These are phyloP conservation scores for Panthera leo DNA, from an alignment of 2,113 vertebrate species.

Conservation along the genomic window DNA sequence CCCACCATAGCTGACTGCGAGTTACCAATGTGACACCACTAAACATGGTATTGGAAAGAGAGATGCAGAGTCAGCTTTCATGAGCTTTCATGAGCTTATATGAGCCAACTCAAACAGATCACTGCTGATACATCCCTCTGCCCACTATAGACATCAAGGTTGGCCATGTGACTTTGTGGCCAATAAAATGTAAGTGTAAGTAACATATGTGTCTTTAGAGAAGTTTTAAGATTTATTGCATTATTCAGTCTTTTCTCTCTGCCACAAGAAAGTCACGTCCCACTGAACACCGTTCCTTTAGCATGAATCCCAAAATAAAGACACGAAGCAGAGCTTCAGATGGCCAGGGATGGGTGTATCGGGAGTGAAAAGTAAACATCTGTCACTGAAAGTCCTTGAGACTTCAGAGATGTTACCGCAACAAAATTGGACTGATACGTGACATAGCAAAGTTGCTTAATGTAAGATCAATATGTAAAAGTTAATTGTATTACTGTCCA, in stretches of 20 bases:
- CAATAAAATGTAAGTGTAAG: not conserved
- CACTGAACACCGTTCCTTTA: not conserved
- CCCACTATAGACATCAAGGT: not conserved
- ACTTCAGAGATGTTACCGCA: not conserved
- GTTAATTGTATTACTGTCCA: not conserved
- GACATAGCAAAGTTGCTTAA: not conserved
- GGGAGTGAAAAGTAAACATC: not conserved
- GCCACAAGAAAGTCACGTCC: not conserved
- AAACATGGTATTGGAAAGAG: not conserved
- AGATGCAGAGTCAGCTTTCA: not conserved
- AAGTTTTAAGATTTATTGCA: not conserved
- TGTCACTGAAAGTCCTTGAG: slow-evolving; percentile 1
- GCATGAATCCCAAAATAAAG: not conserved
- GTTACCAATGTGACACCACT: not conserved
- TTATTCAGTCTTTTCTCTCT: not conserved
- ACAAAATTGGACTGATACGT: not conserved
- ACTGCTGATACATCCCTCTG: not conserved
- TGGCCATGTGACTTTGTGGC: not conserved
- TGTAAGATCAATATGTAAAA: not conserved
- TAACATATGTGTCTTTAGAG: not conserved
- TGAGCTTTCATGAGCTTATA: not conserved
- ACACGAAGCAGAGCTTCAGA: not conserved
- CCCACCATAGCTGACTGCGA: not conserved
- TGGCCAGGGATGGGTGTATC: not conserved
- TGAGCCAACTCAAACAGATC: not conserved